Evolutionary conservation across 2,797 vertebrate genomes (phyloP).

Genomic region (Mormyrops boulengeri): DNA sequence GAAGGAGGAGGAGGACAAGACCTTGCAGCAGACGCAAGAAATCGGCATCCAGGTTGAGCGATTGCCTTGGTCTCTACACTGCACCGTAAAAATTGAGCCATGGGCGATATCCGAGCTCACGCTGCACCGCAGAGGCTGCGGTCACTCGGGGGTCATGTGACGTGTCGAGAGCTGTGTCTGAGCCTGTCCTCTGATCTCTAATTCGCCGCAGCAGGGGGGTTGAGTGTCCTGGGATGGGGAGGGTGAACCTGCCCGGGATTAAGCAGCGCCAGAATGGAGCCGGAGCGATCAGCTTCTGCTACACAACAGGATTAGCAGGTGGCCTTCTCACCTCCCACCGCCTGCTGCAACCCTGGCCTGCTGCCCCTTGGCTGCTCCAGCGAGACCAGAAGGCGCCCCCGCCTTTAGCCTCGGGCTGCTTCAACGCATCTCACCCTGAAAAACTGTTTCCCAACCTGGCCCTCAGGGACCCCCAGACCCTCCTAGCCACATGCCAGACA

Average conservation of each 20-base stretch:
- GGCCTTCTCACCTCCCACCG: conserved; percentile 12
- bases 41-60: neutral
- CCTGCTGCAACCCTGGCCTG: neutral
- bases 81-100: neutral
- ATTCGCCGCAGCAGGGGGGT: neutral
- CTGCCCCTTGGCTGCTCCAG: neutral
- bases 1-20: neutral
- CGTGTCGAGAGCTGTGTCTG: neutral
- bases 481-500: neutral
- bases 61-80: neutral
- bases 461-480: neutral
- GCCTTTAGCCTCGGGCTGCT: neutral
- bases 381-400: neutral
- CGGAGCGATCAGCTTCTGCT: neutral
- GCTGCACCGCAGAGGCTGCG: neutral
- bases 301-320: conserved; percentile 17
- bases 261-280: neutral
- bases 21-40: neutral
- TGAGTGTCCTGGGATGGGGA: neutral
- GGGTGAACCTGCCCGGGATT: neutral
- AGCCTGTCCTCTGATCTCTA: conserved; percentile 10
- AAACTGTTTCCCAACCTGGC: neutral
- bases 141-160: neutral
- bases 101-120: neutral
- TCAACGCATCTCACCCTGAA: neutral